Percentiles rank a stretch among this genome's conserved stretches.
Conservation (phyloP, 2,113 vertebrate genomes). For the Lycocorax pyrrhopterus region DNA sequence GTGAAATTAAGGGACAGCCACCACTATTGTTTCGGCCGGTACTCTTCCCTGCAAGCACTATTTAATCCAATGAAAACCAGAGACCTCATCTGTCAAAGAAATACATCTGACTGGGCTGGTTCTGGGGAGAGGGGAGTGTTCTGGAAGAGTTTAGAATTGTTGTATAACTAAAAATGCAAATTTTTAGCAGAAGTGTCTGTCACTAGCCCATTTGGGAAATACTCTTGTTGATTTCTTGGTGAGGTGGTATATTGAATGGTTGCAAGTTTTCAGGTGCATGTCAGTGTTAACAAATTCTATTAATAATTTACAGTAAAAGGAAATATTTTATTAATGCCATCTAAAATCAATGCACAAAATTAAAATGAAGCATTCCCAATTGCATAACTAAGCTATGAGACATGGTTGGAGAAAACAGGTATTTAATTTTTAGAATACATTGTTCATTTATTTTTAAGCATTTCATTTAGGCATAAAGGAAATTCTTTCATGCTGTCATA, state of each 20-base stretch:
- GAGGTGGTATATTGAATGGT: background rate
- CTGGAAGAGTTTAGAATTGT: background rate
- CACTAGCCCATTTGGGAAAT: background rate
- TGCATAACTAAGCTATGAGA: conserved; percentile 27
- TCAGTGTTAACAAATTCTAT: conserved; percentile 46
- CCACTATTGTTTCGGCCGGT: background rate
- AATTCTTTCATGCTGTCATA: conserved; percentile 7
- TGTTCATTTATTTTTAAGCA: conserved; percentile 58
- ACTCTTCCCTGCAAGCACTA: background rate
- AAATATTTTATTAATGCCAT: conserved; percentile 62
- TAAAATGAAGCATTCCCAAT: conserved; percentile 39
- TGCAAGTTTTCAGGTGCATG: conserved; percentile 10
- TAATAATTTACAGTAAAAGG: conserved; percentile 49
- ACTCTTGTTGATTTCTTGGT: conserved; percentile 27
- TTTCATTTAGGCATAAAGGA: conserved; percentile 50
- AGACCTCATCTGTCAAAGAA: conserved; percentile 37
- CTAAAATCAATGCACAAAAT: conserved; percentile 56
- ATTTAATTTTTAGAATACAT: conserved; percentile 57
- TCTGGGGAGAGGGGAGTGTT: background rate
- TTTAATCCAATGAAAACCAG: conserved; percentile 36
- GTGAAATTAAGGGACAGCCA: conserved; percentile 37
- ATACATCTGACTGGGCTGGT: background rate
- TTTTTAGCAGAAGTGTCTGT: background rate
- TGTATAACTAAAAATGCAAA: background rate
- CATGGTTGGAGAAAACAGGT: conserved; percentile 19